phyloP scores from a whole-genome alignment of 2,797 vertebrate genomes.

The Poeciliopsis turneri region DNA sequence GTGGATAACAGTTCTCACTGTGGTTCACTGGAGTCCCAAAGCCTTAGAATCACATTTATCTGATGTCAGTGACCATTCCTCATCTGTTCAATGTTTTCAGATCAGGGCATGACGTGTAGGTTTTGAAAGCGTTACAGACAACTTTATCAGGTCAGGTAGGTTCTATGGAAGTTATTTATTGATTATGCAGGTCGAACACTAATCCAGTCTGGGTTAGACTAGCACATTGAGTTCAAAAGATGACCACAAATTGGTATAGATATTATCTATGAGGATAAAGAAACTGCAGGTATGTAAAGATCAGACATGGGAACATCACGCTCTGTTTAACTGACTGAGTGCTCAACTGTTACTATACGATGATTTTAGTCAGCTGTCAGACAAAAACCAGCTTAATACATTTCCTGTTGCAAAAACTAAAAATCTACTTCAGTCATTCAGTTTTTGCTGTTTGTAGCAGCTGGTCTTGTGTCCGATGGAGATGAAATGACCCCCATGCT shows the following conservation, averaged over 20 bases:
- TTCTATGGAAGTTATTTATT: background rate
- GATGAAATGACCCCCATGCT: too few relatives aligned
- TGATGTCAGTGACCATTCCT: background rate
- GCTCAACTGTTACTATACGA: background rate
- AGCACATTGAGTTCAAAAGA: background rate
- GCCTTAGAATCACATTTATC: too few relatives aligned
- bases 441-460: conserved; percentile 6
- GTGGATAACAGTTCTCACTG: background rate
- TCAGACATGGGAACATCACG: background rate
- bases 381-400: background rate
- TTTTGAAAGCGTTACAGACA: background rate
- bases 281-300: background rate
- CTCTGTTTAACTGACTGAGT: background rate
- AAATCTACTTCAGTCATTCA: background rate
- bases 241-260: background rate
- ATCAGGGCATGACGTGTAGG: background rate
- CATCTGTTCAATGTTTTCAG: background rate
- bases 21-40: background rate
- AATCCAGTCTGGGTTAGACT: background rate
- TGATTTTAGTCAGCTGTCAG: background rate
- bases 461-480: conserved; percentile 4
- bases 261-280: background rate
- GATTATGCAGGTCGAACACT: background rate
- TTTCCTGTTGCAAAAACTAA: background rate
- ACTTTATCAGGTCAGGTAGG: background rate